phyloP scores from a whole-genome alignment of 2,113 vertebrate species.

The Bostrychus sinensis region DNA sequence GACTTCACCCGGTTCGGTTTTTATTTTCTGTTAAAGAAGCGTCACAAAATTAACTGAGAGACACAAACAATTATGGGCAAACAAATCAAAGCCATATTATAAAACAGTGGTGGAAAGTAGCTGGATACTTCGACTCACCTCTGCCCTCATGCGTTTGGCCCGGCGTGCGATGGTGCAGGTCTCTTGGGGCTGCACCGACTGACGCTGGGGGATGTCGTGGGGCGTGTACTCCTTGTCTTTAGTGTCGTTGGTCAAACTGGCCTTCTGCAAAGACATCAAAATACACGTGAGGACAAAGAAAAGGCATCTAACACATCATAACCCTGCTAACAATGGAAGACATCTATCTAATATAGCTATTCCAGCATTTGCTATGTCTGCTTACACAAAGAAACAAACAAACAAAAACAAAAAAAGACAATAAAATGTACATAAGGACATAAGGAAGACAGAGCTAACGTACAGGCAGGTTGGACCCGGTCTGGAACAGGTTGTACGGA shows the following conservation, averaged over 20 bases:
- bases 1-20: slow-evolving; percentile 82
- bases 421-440: too few species aligned
- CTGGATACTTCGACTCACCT: slow-evolving; percentile 78
- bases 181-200: slow-evolving; percentile 88
- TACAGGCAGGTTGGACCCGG: slow-evolving; percentile 89
- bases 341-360: neutral
- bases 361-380: too few species aligned
- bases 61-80: neutral
- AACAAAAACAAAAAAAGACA: slow-evolving; percentile 22
- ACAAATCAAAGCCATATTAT: neutral
- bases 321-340: neutral
- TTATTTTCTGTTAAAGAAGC: slow-evolving; percentile 67
- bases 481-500: slow-evolving; percentile 94
- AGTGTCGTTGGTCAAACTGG: slow-evolving; percentile 88
- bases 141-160: slow-evolving; percentile 90
- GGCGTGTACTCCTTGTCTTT: slow-evolving; percentile 98
- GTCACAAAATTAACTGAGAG: slow-evolving; percentile 51
- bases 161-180: slow-evolving; percentile 89
- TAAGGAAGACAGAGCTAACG: too few species aligned
- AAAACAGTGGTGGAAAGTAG: neutral
- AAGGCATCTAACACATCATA: neutral
- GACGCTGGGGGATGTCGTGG: slow-evolving; percentile 93
- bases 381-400: too few species aligned
- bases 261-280: slow-evolving; percentile 78
- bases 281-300: neutral